Evolutionary conservation across 1,140 invertebrate genomes (phyloP).

Genomic region (Procambarus virginalis): DNA sequence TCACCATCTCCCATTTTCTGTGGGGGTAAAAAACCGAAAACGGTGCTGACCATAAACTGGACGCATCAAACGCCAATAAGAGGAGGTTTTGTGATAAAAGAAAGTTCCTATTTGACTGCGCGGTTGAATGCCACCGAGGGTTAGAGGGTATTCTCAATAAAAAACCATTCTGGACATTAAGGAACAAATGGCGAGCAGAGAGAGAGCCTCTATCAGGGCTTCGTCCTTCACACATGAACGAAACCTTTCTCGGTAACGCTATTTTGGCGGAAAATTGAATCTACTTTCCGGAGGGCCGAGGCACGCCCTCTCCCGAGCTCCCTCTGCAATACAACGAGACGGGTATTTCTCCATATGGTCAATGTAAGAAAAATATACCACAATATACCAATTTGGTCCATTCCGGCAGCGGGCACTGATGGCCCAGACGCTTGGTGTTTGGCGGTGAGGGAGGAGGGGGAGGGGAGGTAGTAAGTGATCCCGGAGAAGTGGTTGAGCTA

Average conservation of each 20-base stretch:
- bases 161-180: not conserved
- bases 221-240: not conserved
- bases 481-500: too few species aligned
- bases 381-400: slow-evolving; percentile 1
- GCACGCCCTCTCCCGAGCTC: not conserved
- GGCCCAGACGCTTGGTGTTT: not conserved
- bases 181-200: not conserved
- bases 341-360: not conserved
- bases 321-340: not conserved
- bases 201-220: not conserved
- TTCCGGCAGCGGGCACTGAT: not conserved
- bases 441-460: too few species aligned
- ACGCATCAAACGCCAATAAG: not conserved
- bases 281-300: not conserved
- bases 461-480: too few species aligned
- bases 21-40: not conserved
- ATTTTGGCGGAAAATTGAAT: not conserved
- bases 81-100: not conserved
- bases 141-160: too few species aligned
- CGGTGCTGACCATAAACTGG: not conserved
- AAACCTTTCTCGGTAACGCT: not conserved
- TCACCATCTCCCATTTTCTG: not conserved
- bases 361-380: not conserved
- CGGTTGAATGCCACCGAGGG: not conserved
- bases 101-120: not conserved